Conservation (phyloP, 2,888 invertebrate genomes). For the Sphinx pinastri region DNA sequence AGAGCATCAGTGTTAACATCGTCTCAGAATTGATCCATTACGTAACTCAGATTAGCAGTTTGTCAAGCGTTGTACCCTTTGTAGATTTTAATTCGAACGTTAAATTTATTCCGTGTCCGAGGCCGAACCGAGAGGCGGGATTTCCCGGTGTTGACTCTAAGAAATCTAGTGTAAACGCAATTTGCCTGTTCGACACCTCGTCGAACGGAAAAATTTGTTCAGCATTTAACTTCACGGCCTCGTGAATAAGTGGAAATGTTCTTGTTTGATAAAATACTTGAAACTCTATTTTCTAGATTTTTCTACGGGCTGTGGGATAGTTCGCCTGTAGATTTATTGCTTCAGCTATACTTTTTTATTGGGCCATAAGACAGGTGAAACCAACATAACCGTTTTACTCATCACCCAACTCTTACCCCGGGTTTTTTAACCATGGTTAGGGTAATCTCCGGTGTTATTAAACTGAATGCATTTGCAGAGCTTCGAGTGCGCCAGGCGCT, state of each 20-base stretch:
- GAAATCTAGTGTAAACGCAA: slow-evolving; percentile 55
- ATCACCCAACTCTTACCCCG: too few relatives aligned
- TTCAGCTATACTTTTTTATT: too few relatives aligned
- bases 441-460: too few relatives aligned
- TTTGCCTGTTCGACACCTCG: slow-evolving; percentile 57
- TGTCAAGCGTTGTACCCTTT: slow-evolving; percentile 7
- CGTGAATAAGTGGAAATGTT: slow-evolving; percentile 16
- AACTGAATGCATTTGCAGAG: too few relatives aligned
- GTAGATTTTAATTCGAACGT: slow-evolving; percentile 7
- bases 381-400: too few relatives aligned
- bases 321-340: too few relatives aligned
- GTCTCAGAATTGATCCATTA: too few relatives aligned
- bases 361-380: too few relatives aligned
- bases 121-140: slow-evolving; percentile 18
- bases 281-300: neutral
- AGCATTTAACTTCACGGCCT: slow-evolving; percentile 41
- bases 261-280: neutral
- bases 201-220: slow-evolving; percentile 45
- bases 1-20: too few relatives aligned
- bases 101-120: slow-evolving; percentile 28
- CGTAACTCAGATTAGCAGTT: neutral
- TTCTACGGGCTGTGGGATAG: too few relatives aligned
- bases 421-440: too few relatives aligned
- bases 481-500: too few relatives aligned
- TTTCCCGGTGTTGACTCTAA: slow-evolving; percentile 50